Conservation (phyloP, 2,888 invertebrate genomes). For the Salticus scenicus region DNA sequence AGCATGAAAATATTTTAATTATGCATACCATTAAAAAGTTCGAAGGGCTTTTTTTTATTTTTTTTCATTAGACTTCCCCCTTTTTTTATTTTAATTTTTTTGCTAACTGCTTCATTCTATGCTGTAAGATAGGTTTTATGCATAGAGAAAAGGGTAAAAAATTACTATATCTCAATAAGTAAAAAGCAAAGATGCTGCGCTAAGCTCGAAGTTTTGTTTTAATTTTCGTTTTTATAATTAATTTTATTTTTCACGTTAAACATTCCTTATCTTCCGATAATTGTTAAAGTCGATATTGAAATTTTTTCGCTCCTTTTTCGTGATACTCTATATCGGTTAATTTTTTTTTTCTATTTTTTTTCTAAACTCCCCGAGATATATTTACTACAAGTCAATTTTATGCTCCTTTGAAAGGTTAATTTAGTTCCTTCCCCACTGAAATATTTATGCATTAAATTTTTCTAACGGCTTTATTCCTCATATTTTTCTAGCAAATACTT, state of each 20-base stretch:
- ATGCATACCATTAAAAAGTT: slow-evolving; percentile 70
- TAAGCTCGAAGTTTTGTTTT: slow-evolving; percentile 63
- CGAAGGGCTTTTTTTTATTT: slow-evolving; percentile 57
- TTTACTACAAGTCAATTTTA: slow-evolving; percentile 58
- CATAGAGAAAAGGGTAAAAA: slow-evolving; percentile 52
- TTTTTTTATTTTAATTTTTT: slow-evolving; percentile 40
- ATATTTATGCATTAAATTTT: slow-evolving; percentile 21
- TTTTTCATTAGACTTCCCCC: slow-evolving; percentile 15
- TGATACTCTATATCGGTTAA: slow-evolving; percentile 39
- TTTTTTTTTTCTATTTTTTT: slow-evolving; percentile 34
- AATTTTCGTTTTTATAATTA: slow-evolving; percentile 65
- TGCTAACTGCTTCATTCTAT: slow-evolving; percentile 62
- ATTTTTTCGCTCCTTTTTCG: slow-evolving; percentile 29
- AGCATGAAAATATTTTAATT: slow-evolving; percentile 69
- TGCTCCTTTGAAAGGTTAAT: slow-evolving; percentile 56
- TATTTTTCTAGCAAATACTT: neutral
- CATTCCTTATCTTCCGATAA: slow-evolving; percentile 68
- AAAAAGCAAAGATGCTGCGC: slow-evolving; percentile 68
- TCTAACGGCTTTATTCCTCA: neutral
- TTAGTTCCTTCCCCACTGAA: slow-evolving; percentile 43
- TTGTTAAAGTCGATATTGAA: slow-evolving; percentile 68
- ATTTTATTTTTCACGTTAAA: slow-evolving; percentile 68
- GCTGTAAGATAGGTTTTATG: slow-evolving; percentile 59
- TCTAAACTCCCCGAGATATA: slow-evolving; percentile 32
- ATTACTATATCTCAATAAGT: slow-evolving; percentile 68